Conservation (phyloP, 2,113 vertebrate species). For the Cepphus grylle region DNA sequence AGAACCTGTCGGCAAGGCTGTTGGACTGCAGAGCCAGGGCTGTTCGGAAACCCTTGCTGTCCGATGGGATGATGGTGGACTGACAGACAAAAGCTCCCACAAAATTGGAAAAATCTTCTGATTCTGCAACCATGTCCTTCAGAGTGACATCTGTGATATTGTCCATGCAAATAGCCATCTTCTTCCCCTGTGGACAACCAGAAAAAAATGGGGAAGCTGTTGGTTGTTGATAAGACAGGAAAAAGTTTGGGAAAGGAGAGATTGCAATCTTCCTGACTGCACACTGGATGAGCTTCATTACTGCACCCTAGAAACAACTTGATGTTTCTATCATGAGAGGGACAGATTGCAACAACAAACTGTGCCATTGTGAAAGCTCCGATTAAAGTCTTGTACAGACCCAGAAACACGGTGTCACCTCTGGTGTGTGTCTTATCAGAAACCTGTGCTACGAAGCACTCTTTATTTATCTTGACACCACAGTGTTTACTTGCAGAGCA, state of each 20-base stretch:
- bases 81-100: conserved; percentile 92
- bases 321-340: background rate
- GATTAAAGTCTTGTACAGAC: background rate
- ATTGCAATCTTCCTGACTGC: background rate
- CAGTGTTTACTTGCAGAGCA: background rate
- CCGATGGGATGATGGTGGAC: conserved; percentile 94
- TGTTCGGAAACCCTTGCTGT: conserved; percentile 89
- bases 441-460: background rate
- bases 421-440: background rate
- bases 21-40: conserved; percentile 94
- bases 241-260: background rate
- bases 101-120: conserved; percentile 79
- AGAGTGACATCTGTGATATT: conserved; percentile 91
- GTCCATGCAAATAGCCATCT: conserved; percentile 87
- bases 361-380: background rate
- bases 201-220: background rate
- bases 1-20: conserved; percentile 89
- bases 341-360: background rate
- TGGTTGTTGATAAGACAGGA: background rate
- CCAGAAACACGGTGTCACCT: background rate
- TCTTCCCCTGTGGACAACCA: conserved; percentile 75
- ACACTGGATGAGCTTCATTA: background rate
- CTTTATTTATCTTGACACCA: conserved; percentile 4
- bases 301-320: background rate
- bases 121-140: conserved; percentile 81